Conservation (phyloP, 2,888 invertebrate genomes). For the Suillia variegata region DNA sequence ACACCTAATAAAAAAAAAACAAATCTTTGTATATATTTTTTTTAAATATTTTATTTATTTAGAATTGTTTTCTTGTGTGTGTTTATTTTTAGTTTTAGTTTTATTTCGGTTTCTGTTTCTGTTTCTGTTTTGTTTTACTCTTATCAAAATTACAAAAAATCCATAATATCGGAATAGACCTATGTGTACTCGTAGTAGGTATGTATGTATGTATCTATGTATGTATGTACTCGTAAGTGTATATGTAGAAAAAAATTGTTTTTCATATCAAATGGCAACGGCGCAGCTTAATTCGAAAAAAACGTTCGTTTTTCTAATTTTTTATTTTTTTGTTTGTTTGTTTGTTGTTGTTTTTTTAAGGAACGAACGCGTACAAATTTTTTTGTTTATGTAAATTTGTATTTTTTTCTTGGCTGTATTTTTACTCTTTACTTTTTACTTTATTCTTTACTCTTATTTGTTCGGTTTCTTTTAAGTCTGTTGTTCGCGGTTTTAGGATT, state of each 20-base stretch:
- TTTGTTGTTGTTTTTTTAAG: too few relatives aligned
- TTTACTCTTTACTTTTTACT: constrained; percentile 3
- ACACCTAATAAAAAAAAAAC: too few relatives aligned
- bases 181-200: neutral
- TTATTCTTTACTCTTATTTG: constrained; percentile 27
- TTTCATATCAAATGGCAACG: constrained; percentile 48
- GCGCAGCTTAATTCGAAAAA: too few relatives aligned
- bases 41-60: constrained; percentile 2
- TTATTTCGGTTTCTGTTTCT: too few relatives aligned
- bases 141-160: constrained; percentile 52
- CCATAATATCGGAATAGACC: constrained; percentile 45
- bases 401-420: constrained; percentile 30
- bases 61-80: constrained; percentile 8
- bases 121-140: too few relatives aligned
- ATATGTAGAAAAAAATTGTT: constrained; percentile 37
- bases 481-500: neutral
- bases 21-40: too few relatives aligned
- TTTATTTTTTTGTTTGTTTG: constrained; percentile 25
- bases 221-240: constrained; percentile 25
- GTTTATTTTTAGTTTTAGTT: too few relatives aligned
- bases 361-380: constrained; percentile 13
- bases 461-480: constrained; percentile 4
- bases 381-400: constrained; percentile 25
- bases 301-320: constrained; percentile 13
- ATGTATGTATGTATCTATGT: constrained; percentile 29